phyloP scores from a whole-genome alignment of 2,797 vertebrate genomes.

The Tenualosa ilisha region DNA sequence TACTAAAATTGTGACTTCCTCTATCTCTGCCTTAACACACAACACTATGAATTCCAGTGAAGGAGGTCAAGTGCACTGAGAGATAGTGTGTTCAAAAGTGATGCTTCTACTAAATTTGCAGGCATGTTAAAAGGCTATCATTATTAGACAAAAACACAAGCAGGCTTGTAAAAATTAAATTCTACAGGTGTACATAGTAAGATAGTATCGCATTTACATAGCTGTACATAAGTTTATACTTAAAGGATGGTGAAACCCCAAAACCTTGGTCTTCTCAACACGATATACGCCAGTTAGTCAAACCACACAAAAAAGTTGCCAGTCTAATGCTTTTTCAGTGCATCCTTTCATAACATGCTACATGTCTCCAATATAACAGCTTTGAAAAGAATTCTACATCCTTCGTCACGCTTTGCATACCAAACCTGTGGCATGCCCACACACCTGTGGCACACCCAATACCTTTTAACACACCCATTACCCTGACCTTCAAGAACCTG shows the following conservation, averaged over 20 bases:
- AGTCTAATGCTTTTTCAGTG: not conserved
- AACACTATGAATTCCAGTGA: not conserved
- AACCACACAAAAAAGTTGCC: not conserved
- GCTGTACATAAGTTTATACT: too few relatives aligned
- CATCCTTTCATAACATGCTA: not conserved
- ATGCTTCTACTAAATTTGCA: not conserved
- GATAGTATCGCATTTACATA: too few relatives aligned
- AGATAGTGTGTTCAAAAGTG: not conserved
- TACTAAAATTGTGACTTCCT: not conserved
- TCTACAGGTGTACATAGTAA: too few relatives aligned
- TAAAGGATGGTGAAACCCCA: too few relatives aligned
- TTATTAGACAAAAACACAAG: not conserved
- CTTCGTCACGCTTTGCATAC: not conserved
- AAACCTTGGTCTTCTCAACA: not conserved
- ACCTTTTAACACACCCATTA: not conserved
- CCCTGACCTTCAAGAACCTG: not conserved
- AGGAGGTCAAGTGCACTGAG: not conserved
- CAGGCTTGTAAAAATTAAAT: too few relatives aligned
- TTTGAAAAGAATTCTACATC: slow-evolving; percentile 1
- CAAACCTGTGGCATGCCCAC: not conserved
- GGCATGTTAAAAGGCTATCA: not conserved
- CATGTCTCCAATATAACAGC: not conserved
- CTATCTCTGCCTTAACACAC: not conserved
- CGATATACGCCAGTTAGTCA: not conserved
- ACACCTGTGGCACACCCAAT: not conserved